These are phyloP conservation scores for Brachypalpus laphriformis DNA, from an alignment of 2,888 invertebrate species.

Conservation along the genomic window DNA sequence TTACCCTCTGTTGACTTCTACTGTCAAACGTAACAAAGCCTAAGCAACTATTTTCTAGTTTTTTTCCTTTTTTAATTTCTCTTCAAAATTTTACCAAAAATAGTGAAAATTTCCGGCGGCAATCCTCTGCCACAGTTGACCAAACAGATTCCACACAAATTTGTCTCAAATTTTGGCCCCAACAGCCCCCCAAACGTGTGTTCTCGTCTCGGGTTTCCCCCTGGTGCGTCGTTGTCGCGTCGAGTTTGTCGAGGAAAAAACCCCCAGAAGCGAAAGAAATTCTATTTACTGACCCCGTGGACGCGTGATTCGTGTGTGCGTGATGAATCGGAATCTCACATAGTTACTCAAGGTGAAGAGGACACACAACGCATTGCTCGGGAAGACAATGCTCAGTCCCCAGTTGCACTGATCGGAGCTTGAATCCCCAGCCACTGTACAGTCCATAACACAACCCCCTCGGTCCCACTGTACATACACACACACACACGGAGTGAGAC, in stretches of 20 bases:
- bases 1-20: slow-evolving; percentile 62
- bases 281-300: not conserved
- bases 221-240: too few relatives aligned
- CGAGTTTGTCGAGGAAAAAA: not conserved
- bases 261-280: slow-evolving; percentile 7
- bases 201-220: not conserved
- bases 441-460: not conserved
- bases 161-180: too few relatives aligned
- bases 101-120: too few relatives aligned
- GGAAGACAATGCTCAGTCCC: slow-evolving; percentile 1
- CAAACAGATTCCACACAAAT: not conserved
- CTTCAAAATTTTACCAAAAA: slow-evolving; percentile 4
- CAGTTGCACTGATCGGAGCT: slow-evolving; percentile 14
- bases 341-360: slow-evolving; percentile 47
- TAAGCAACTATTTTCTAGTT: slow-evolving; percentile 54
- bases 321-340: slow-evolving; percentile 32
- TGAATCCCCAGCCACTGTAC: not conserved
- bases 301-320: slow-evolving; percentile 32
- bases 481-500: too few relatives aligned
- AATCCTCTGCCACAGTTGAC: not conserved
- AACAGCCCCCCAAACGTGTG: not conserved
- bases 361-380: not conserved
- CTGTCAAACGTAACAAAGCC: slow-evolving; percentile 58
- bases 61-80: slow-evolving; percentile 46
- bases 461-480: too few relatives aligned